Base-by-base conservation (phyloP, 2,113 vertebrate species). In the Chamaea fasciata region DNA sequence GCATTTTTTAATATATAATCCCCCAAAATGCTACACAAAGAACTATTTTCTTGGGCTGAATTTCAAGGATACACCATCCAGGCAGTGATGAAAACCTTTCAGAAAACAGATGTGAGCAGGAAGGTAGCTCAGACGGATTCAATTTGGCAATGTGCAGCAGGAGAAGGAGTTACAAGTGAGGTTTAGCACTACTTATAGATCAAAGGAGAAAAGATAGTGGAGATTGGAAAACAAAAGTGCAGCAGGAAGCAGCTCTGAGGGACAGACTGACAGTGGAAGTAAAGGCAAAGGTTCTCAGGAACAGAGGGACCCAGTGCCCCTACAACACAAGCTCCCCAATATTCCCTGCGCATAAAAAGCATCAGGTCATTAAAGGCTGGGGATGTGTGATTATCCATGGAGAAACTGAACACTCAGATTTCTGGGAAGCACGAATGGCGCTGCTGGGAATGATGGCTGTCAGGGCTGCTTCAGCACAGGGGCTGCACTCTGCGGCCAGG, bases 1-100 rank as follows among this genome's bases (percentile, higher is more conserved):
- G 55, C 68, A 91, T 94, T 95, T 94, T 95, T 95, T 83, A 95
- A 96, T 94, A 95, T 47, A 93, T 70, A 87, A 91, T 94, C 63
- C 82, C 82, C 52, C 52, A 50, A 95, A 97, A 91, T 63, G 68
- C 82, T 85, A 91, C 84, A 87, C 1, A 18, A 90, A 74, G 24
- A 80, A 89, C 67, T 2, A 2, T 35, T 55, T 96, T 71, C 82
- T 88, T 93, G 84, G 71, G 63, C 79, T 85, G 90, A 88, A 95
- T 96, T 89, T 92, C 77, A 85, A 88, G 86, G 88, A 57, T n/a
- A 46, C 50, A 65, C 67, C 50, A 87, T 42, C 39, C 30, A 63
- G 55, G 59, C 84, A 83, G 64, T 39, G 75, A 92, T 83, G 91
- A 91, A 95, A 94, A 91, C 46, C 79, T 91, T 83, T 89, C 75